These are phyloP conservation scores for Achatina immaculata DNA, from an alignment of 1,140 invertebrate species.

Conservation along the genomic window DNA sequence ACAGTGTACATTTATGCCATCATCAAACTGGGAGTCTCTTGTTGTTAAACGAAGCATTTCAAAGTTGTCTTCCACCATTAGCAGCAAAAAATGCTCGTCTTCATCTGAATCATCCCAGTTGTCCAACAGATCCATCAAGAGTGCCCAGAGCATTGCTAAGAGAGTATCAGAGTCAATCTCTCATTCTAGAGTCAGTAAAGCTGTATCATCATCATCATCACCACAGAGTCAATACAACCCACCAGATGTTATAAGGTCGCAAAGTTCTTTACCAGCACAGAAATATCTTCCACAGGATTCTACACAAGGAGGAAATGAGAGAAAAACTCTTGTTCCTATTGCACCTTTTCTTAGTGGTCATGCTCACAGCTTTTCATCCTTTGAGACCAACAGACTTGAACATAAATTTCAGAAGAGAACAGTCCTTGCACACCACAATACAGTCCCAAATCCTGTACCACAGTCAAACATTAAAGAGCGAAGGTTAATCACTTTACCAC, in stretches of 20 bases:
- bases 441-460: background rate
- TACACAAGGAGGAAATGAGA: background rate
- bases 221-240: background rate
- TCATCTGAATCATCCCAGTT: slow-evolving; percentile 5
- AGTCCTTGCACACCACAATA: background rate
- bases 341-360: background rate
- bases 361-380: background rate
- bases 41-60: slow-evolving; percentile 28
- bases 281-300: background rate
- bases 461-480: background rate
- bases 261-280: background rate
- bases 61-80: background rate
- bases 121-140: background rate
- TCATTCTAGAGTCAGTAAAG: background rate
- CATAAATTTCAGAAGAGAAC: background rate
- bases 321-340: background rate
- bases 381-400: background rate
- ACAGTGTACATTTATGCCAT: slow-evolving; percentile 37
- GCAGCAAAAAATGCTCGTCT: background rate
- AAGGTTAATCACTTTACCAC: background rate
- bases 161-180: background rate
- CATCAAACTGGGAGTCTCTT: slow-evolving; percentile 12
- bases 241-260: background rate
- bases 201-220: background rate
- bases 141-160: background rate